These are phyloP conservation scores for Hapalemur alaotrensis DNA, from an alignment of 2,797 vertebrate genomes.

Conservation along the genomic window DNA sequence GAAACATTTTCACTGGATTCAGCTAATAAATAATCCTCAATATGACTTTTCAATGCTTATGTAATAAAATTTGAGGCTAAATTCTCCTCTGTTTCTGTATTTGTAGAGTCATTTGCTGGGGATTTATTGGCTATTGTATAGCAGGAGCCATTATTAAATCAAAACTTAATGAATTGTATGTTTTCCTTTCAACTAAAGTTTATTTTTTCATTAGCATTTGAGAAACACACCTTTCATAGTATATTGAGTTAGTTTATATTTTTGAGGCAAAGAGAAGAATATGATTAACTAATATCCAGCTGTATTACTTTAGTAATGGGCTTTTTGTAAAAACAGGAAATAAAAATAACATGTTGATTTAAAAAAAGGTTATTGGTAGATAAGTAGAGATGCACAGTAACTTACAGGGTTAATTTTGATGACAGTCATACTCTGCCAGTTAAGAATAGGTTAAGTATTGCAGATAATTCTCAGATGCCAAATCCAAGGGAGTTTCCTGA, in stretches of 20 bases:
- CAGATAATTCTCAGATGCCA: background rate
- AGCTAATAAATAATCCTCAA: conserved; percentile 19
- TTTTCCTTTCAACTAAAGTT: conserved; percentile 25
- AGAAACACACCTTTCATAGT: background rate
- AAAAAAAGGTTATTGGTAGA: background rate
- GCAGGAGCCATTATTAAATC: background rate
- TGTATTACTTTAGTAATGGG: background rate
- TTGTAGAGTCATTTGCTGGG: background rate
- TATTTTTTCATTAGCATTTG: conserved; percentile 12
- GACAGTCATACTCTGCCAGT: background rate
- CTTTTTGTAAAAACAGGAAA: conserved; percentile 24
- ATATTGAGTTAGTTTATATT: background rate
- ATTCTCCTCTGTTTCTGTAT: background rate
- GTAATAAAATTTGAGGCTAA: background rate
- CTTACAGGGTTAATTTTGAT: background rate
- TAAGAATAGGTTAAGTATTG: background rate
- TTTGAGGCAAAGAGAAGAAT: background rate
- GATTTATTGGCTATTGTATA: background rate
- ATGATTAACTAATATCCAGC: background rate
- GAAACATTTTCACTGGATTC: background rate
- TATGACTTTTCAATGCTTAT: background rate
- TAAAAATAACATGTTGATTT: background rate
- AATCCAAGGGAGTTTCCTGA: background rate
- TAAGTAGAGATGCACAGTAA: background rate
- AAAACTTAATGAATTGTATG: background rate